phyloP scores from a whole-genome alignment of 2,797 vertebrate genomes.

The Characodon lateralis region DNA sequence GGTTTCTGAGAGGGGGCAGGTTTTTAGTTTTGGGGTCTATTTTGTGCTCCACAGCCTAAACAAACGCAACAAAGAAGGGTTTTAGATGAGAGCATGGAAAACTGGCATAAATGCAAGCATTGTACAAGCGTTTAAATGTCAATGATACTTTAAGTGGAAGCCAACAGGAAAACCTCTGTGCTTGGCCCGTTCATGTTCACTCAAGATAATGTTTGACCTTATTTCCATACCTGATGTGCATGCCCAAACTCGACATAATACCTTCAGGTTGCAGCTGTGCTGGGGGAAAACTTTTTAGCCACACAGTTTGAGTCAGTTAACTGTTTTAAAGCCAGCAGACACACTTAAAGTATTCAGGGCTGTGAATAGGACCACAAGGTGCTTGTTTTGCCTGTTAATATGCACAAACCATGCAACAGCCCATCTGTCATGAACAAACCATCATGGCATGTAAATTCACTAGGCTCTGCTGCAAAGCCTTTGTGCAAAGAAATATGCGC shows the following conservation, averaged over 20 bases:
- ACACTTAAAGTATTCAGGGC: background rate
- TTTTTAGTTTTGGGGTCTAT: conserved; percentile 82
- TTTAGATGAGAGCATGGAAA: background rate
- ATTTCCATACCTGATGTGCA: conserved; percentile 64
- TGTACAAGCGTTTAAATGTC: background rate
- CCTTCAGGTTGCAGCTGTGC: conserved; percentile 48
- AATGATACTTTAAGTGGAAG: conserved; percentile 4
- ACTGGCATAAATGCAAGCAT: background rate
- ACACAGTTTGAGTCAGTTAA: background rate
- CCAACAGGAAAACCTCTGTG: conserved; percentile 8
- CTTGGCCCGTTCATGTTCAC: conserved; percentile 39
- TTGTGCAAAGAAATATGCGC: conserved; percentile 35
- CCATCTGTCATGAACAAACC: conserved; percentile 25
- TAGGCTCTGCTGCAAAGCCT: conserved; percentile 13
- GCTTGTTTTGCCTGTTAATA: conserved; percentile 5
- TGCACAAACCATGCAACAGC: conserved; percentile 20
- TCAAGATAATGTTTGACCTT: conserved; percentile 52
- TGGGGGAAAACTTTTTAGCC: conserved; percentile 14
- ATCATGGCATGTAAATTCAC: conserved; percentile 29
- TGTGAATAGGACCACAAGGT: background rate
- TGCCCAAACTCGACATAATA: conserved; percentile 66
- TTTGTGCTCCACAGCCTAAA: conserved; percentile 86
- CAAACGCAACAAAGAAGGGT: conserved; percentile 24
- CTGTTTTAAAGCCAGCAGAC: background rate
- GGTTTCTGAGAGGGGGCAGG: conserved; percentile 91